Evolutionary conservation across 1,140 invertebrate genomes (phyloP), one percentile per base, ranked within the genome.

Genomic region (Drosophila kurseongensis): DNA sequence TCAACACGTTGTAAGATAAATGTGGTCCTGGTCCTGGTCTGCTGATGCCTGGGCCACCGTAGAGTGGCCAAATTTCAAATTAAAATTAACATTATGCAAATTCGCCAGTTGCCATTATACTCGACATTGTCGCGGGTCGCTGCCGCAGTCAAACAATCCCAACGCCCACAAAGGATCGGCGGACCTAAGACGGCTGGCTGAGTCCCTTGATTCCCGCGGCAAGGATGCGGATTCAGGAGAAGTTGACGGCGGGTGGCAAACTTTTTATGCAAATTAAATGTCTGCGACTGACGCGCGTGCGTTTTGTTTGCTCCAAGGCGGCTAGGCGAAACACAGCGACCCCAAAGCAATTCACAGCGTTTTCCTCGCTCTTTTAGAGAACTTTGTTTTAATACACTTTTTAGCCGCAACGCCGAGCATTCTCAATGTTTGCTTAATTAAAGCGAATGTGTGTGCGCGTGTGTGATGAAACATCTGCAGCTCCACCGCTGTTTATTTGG

Each of bases 31-130:
- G 67, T 14, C 27, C 47, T 66, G 61, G 73, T 47, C 62, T 36
- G 32, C 27, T 23, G 73, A 67, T 23, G 45, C 36, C 48, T 14
- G 41, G 75, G 83, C 83, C 75, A 82, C 62, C 71, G 80, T 79
- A 66, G 84, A 79, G 83, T 83, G 83, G 83, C 84, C 66, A 88
- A 86, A 88, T 83, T 86, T 88, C 75, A 86, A 86, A 86, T 86
- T 86, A 88, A 86, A 86, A 86, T 86, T 82, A 86, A 86, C 83
- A 83, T 86, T 86, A 86, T 88, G 82, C 82, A 88, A 86, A 86
- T 86, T 78, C 82, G 66, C 72, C 82, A 82, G 79, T 86, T 78
- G 58, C 81, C 51, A 55, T 55, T 73, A 54, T 45, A 55, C 44
- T 16, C 47, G 47, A 50, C 59, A 57, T 61, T 80, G 82, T 85